Base-by-base conservation (phyloP, 2,113 vertebrate genomes). In the Aptenodytes forsteri region DNA sequence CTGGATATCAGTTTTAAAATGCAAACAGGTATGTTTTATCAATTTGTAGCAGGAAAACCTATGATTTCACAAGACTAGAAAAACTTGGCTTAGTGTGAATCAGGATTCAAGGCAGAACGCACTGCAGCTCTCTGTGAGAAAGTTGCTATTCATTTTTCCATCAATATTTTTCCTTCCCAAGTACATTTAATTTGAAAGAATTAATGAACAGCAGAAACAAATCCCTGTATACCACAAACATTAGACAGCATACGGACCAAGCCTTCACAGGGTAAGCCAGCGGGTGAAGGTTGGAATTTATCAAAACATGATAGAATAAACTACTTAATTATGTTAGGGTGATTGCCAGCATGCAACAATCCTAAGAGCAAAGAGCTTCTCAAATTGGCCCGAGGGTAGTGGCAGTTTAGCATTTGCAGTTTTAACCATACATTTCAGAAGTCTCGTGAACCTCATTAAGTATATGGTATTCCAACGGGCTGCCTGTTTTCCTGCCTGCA, bases 291-390 rank as follows among this genome's bases (percentile, higher is more conserved):
- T 67, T 95, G 95, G 96, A 95, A 96, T 96, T 95, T 91, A 96
- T 96, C 95, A 96, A 96, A 97, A 96, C 86, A 76, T 3, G 88
- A 82, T 73, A 96, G 94, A 92, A 96, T 95, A 95, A 97, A 96
- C 83, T 66, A 25, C 27, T 87, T 92, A 87, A 96, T 97, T 85
- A 62, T 85, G 71, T 87, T 77, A 75, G 93, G 88, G 94, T 67
- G 87, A 90, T 56, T 91, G 96, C 90, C 97, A 97, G 89, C 70
- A 12, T 36, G 58, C 65, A 93, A 70, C 70, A 61, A 73, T 73
- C 87, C 79, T 87, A 17, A 38, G 9, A 88, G 92, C 72, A 88
- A 90, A 89, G 54, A 91, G 73, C 66, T 86, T 40, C 87, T 83
- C 89, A 32, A 23, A 25, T 4, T 67, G 80, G 90, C 77, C 81